Evolutionary conservation across 35 echinoderm and acorn worm genomes (phyloP), one percentile per base, ranked within the genome.

Genomic region (Diadema setosum): DNA sequence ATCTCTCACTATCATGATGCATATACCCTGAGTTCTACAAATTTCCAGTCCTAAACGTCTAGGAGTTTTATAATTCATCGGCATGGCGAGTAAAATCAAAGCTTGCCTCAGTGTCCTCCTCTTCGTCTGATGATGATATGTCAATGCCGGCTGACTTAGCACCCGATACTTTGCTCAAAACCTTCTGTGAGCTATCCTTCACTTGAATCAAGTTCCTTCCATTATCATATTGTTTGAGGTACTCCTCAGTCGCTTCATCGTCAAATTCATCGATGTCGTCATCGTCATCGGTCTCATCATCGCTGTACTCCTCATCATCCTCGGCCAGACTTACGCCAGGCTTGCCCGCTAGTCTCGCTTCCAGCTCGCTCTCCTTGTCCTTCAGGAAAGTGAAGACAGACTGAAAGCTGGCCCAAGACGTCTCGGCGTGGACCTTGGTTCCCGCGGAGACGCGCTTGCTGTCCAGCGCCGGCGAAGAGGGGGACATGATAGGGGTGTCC

Each of bases 341-440:
- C 30, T 39, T 30, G n/a, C 44, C 24, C 42, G 15, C 45, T 27
- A 23, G 44, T 26, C 23, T 27, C 83, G 41, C 7, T 40, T 81
- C 41, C 39, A 48, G 26, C 45, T 39, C 64, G 1, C 42, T 14
- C 57, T 87, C 85, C 58, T 84, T 75, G 6, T 45, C 83, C 27
- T 55, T 42, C 2, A 97, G 44, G 65, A 75, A 89, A 8, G 50
- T 45, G 43, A 93, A 97, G 48, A 97, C 67, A 1, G 91, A 90
- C 6, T 97, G 49, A 35, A 93, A 69, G 65, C 87, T 83, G 59
- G 83, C 89, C 69, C 65, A 87, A 8, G 95, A 97, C 0, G 95
- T 97, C 58, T 93, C 87, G 64, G 89, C 91, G 59, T 97, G 95
- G 31, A 82, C 88, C 41, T 8, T 86, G 16, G 95, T 93, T 24